Evolutionary conservation across 2,113 vertebrate genomes (phyloP), one percentile per base, ranked within the genome.

Genomic region (Pedionomus torquatus): DNA sequence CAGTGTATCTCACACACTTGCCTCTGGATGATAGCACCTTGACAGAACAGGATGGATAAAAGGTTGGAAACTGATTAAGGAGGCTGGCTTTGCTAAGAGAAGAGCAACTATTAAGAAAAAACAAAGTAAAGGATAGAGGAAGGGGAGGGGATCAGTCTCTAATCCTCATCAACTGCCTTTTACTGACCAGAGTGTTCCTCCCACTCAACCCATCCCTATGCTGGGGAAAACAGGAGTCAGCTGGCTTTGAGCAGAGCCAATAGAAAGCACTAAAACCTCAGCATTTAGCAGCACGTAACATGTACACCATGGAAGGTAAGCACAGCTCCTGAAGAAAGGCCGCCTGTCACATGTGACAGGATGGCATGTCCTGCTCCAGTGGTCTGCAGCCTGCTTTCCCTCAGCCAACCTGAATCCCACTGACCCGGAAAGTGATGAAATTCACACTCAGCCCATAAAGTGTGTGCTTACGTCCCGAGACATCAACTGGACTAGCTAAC

Each of bases 211-310:
- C 55, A 9, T 55, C 17, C 0, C 60, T 37, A 25, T 11, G 21
- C 60, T 41, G 13, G 69, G 75, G 20, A 60, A 58, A 54, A 8
- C 25, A 63, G 88, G 58, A 44, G 46, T 4, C 33, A 24, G 65
- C 31, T 13, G 49, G 11, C 57, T 60, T 37, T 60, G 74, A 43
- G 31, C 25, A 0, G 14, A 41, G 61, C 3, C 0, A 0, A 21
- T 13, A 46, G 5, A 52, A 87, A 65, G 83, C 49, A 43, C n/a
- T 44, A 54, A 39, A 49, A 9, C 23, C 61, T 48, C 26, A 10
- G n/a, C 30, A 4, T 13, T 49, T 9, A 20, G 46, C 41, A 44
- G 13, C 7, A 24, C 10, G 0, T 2, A 13, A 43, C 28, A 3
- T 2, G 14, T 25, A 10, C n/a, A 26, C 35, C 64, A 37, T 35